phyloP scores from a whole-genome alignment of 2,888 invertebrate species.

The Caenorhabditis sinica region DNA sequence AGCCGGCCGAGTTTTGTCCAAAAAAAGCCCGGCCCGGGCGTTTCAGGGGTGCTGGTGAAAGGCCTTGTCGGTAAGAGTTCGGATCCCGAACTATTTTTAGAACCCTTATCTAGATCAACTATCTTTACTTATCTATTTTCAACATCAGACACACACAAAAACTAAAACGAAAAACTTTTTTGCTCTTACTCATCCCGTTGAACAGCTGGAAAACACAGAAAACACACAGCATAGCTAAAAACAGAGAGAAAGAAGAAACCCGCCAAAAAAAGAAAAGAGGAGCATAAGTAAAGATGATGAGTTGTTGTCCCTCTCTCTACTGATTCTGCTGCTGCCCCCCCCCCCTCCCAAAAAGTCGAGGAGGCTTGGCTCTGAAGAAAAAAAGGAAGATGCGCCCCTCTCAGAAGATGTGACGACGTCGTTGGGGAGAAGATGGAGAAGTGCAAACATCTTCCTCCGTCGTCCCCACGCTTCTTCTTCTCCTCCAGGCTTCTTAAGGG shows the following conservation, averaged over 20 bases:
- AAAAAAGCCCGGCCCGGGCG: no score
- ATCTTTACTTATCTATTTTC: no score
- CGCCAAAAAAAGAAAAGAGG: not conserved
- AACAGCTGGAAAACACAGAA: no score
- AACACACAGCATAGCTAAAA: not conserved
- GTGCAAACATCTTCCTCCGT: conserved; percentile 16
- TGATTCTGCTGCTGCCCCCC: not conserved
- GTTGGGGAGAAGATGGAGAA: conserved; percentile 10
- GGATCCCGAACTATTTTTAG: no score
- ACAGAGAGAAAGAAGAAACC: not conserved
- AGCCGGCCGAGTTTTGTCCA: no score
- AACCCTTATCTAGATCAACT: no score
- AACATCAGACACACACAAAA: no score
- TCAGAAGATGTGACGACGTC: conserved; percentile 26
- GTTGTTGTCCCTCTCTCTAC: conserved; percentile 20
- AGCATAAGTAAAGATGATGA: conserved; percentile 46
- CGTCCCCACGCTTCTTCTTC: conserved; percentile 25
- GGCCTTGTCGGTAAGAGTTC: no score
- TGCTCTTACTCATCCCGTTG: no score
- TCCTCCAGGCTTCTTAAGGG: conserved; percentile 33
- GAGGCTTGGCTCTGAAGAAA: not conserved
- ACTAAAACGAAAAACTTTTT: no score
- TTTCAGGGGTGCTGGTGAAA: no score
- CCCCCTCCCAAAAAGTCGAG: conserved; percentile 34
- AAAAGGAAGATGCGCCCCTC: conserved; percentile 20